Percentiles rank a stretch among this genome's conserved stretches.
Conservation (phyloP, 2,113 vertebrate species). For the Neogobius melanostomus region DNA sequence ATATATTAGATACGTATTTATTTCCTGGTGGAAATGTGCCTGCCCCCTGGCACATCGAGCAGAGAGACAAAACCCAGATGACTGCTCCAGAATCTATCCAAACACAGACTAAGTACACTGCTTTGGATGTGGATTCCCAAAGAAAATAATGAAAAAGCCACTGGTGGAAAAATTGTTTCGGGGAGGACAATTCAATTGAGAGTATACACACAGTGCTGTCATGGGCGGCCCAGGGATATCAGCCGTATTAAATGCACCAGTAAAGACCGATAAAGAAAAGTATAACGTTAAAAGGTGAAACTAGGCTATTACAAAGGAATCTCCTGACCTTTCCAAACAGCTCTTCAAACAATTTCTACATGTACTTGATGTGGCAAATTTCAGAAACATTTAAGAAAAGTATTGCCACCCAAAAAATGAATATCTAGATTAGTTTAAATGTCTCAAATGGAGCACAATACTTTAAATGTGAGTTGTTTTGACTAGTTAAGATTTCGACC, state of each 20-base stretch:
- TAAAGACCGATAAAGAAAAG: not conserved
- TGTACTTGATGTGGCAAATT: no score
- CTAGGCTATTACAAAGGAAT: no score
- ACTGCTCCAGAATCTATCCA: constrained; percentile 70
- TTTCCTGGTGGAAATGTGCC: constrained; percentile 55
- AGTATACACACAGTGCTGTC: constrained; percentile 51
- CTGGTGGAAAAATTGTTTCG: constrained; percentile 58
- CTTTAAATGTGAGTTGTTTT: no score
- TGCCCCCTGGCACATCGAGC: constrained; percentile 62
- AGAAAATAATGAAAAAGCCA: constrained; percentile 74
- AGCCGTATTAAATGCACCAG: not conserved
- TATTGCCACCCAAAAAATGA: no score
- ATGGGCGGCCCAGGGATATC: constrained; percentile 5
- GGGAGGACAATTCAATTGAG: constrained; percentile 61
- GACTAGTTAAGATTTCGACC: no score
- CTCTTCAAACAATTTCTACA: no score
- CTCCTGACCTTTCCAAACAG: no score
- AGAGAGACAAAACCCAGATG: constrained; percentile 74
- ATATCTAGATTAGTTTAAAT: no score
- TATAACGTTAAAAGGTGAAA: not conserved
- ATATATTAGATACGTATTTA: constrained; percentile 68
- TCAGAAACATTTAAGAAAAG: no score
- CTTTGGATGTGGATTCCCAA: constrained; percentile 73
- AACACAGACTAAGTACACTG: constrained; percentile 72
- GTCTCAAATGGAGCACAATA: no score